These are phyloP conservation scores for Agriopis marginaria DNA, from an alignment of 2,888 invertebrate species.

Conservation along the genomic window DNA sequence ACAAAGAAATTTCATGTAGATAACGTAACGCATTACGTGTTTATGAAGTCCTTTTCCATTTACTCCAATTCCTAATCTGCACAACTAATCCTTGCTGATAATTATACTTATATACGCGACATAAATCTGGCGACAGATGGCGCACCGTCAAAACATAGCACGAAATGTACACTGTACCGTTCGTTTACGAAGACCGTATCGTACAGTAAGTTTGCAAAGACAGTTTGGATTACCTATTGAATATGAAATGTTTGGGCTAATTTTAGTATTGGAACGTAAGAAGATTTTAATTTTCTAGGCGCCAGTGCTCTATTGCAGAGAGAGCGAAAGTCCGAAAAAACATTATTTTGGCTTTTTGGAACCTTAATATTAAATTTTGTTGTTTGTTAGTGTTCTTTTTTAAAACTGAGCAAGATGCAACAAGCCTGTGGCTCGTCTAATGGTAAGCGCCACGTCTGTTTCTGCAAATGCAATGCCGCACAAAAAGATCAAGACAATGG, in stretches of 20 bases:
- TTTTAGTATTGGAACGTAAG: no score
- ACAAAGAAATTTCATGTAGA: no score
- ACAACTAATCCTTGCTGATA: background rate
- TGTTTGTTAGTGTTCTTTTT: no score
- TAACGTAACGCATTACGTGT: no score
- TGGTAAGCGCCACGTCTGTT: no score
- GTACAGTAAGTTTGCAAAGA: slow-evolving; percentile 4
- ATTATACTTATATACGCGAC: slow-evolving; percentile 61
- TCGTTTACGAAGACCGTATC: background rate
- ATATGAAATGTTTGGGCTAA: background rate
- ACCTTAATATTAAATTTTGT: no score
- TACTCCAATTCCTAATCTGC: background rate
- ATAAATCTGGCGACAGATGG: slow-evolving; percentile 74
- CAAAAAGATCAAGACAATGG: background rate
- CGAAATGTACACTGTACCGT: background rate
- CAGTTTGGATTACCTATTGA: background rate
- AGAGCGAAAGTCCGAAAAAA: no score
- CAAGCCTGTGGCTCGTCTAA: no score
- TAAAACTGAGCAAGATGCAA: background rate
- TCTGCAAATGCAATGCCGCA: no score
- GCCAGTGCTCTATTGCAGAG: no score
- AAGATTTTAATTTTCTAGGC: no score
- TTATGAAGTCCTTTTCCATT: background rate
- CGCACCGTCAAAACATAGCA: slow-evolving; percentile 39
- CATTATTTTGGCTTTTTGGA: no score